Base-by-base conservation (phyloP, 2,888 invertebrate species). In the Cetonia aurata region DNA sequence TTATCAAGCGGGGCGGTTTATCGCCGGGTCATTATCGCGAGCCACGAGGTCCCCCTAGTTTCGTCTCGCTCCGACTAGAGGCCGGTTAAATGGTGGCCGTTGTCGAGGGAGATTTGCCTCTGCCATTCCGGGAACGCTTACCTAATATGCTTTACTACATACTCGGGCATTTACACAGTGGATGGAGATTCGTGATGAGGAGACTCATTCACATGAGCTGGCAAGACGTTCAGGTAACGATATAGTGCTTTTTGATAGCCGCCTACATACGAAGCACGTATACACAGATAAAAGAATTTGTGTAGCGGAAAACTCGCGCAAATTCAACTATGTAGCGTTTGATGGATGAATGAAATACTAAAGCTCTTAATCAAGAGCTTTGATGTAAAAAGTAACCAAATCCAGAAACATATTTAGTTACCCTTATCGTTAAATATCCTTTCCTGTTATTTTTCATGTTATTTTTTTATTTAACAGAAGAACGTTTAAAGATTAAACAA, bases 1-100 rank as follows among this genome's bases (percentile, higher is more conserved):
- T 77, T 77, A 77, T 77, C 77, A 76, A 73, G 37, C 73, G 67
- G 44, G 19, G 25, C 25, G 42, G 67, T 44, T 67, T 67, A 67
- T 67, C 67, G 56, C 15, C 56, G 56, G 56, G 33, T 31, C 55
- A 15, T 56, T 56, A 56, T 56, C 56, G 37, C 56, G 17, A 37
- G 31, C 25, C 19, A 15, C 50, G 50, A n/a, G 19, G 50, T 50
- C 19, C 19, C 50, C 19, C 50, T 50, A 15, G 17, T 15, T 50
- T 15, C 19, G 50, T 50, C 19, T 50, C 50, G 9, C 50, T 50
- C 25, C 25, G 25, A 25, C 25, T 25, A 25, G 25, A 25, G 25
- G 4, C 25, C 25, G 25, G 25, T 25, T 25, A 25, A 25, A 25
- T 25, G 25, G 25, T 25, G 4, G 25, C n/a, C 4, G 25, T 25